These are phyloP conservation scores for Apaloderma vittatum DNA, from an alignment of 2,113 vertebrate species.

Conservation along the genomic window DNA sequence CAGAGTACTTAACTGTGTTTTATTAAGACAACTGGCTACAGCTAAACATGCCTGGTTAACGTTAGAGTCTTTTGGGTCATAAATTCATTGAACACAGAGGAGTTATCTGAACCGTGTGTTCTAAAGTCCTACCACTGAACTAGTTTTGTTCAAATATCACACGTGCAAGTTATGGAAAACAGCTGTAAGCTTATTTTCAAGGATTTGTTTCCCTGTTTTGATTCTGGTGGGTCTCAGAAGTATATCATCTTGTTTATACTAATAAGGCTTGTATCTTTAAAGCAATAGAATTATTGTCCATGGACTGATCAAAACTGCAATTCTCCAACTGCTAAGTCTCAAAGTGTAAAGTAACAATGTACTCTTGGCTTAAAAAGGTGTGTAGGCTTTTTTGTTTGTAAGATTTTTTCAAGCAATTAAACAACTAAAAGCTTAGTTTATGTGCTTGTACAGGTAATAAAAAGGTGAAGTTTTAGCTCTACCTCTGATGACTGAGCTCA, in stretches of 20 bases:
- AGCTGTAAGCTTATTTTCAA: conserved; percentile 18
- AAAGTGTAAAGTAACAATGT: background rate
- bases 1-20: background rate
- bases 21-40: conserved; percentile 14
- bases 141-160: background rate
- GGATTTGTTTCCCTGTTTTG: background rate
- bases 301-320: background rate
- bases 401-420: background rate
- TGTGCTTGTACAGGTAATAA: background rate
- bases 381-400: background rate
- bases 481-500: background rate
- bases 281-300: background rate
- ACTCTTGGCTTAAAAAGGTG: background rate
- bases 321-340: background rate
- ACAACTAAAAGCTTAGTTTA: background rate
- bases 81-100: background rate
- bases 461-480: background rate
- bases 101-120: background rate
- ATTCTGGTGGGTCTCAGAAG: background rate
- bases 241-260: background rate
- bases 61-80: background rate
- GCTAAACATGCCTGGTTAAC: background rate
- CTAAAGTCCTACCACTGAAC: background rate
- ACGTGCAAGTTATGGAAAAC: background rate
- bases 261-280: background rate